These are phyloP conservation scores for Galaxea fascicularis DNA, from an alignment of 92 coral and sea anemone species.

Conservation along the genomic window DNA sequence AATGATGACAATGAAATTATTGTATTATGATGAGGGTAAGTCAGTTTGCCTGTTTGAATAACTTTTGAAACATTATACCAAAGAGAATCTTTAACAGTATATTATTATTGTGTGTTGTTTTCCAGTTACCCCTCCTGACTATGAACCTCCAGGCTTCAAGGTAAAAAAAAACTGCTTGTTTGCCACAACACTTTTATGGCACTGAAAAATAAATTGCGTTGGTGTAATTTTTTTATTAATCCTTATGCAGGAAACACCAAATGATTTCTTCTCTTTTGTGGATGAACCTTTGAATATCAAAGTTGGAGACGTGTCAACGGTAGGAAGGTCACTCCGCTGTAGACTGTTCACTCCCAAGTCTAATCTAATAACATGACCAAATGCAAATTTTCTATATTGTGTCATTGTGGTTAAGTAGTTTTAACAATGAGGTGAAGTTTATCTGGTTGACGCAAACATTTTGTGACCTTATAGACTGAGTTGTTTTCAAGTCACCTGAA, in stretches of 20 bases:
- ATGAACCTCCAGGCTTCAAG: conserved; percentile 98
- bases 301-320: conserved; percentile 98
- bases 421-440: too few relatives aligned
- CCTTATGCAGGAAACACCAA: conserved; percentile 73
- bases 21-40: conserved; percentile 93
- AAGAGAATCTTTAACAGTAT: neutral
- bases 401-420: too few relatives aligned
- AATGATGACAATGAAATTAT: conserved; percentile 97
- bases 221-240: neutral
- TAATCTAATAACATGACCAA: too few relatives aligned
- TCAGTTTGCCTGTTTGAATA: neutral
- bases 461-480: too few relatives aligned
- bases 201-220: neutral
- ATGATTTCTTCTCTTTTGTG: conserved; percentile 71
- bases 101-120: neutral
- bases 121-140: conserved; percentile 89
- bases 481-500: too few relatives aligned
- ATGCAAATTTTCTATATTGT: too few relatives aligned
- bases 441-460: too few relatives aligned
- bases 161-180: conserved; percentile 36
- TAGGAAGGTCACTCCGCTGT: conserved; percentile 10
- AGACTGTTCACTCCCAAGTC: neutral
- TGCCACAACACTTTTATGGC: neutral
- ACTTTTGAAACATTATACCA: neutral
- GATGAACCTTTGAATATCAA: conserved; percentile 92